These are phyloP conservation scores for Chaetodon trifascialis DNA, from an alignment of 2,113 vertebrate species.

Conservation along the genomic window DNA sequence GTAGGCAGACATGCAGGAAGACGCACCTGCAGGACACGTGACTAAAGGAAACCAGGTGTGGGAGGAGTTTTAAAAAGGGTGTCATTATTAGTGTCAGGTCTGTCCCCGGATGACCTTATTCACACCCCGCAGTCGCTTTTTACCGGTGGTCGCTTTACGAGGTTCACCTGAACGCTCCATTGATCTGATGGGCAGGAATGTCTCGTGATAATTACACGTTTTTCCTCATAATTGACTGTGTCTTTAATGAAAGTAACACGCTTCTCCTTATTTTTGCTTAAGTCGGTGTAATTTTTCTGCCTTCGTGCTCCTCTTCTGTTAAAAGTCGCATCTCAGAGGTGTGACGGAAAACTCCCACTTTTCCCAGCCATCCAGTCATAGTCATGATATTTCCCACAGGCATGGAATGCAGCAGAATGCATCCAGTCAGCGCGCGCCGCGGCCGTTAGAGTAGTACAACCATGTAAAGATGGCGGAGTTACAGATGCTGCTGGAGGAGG, in stretches of 20 bases:
- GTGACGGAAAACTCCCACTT: not conserved
- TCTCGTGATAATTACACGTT: not conserved
- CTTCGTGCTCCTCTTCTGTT: not conserved
- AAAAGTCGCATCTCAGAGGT: too few relatives aligned
- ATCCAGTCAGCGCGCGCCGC: slow-evolving; percentile 45
- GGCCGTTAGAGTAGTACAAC: slow-evolving; percentile 43
- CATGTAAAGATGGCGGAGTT: slow-evolving; percentile 98
- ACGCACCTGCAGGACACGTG: too few relatives aligned
- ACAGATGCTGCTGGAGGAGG: slow-evolving; percentile 97
- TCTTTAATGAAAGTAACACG: not conserved
- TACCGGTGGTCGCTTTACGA: not conserved
- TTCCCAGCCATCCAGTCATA: too few relatives aligned
- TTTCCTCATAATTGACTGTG: not conserved
- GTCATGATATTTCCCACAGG: not conserved
- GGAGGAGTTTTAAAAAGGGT: too few relatives aligned
- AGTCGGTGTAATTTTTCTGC: fast-evolving
- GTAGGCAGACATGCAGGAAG: too few relatives aligned
- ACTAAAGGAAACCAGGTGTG: too few relatives aligned
- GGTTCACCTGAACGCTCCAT: not conserved
- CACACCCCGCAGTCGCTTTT: too few relatives aligned
- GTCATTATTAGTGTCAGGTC: too few relatives aligned
- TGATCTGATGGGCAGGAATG: not conserved
- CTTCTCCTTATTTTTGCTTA: not conserved
- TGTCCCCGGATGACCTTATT: too few relatives aligned
- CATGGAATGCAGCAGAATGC: slow-evolving; percentile 39